Base-by-base conservation (phyloP, 1,140 invertebrate species). In the Zaprionus lachaisei region DNA sequence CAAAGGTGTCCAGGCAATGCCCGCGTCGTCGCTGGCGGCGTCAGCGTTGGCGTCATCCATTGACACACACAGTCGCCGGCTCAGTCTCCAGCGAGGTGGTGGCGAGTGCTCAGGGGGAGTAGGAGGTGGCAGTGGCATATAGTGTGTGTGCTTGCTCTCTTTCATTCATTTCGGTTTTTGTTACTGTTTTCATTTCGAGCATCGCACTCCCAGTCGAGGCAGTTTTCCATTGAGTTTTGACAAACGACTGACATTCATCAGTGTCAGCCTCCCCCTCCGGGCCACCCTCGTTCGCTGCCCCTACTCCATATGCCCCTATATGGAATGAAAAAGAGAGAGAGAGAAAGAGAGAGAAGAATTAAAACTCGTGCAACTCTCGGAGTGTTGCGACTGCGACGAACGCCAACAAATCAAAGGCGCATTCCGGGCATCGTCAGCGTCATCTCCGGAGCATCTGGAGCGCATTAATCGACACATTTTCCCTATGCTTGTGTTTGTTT, bases 161-260 rank as follows among this genome's bases (percentile, higher is more conserved):
- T 58, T 58, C 37, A 61, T 84, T 79, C 61, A 85, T 70, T 85
- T 56, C n/a, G 26, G 22, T 73, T 71, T 78, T 49, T 65, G 51
- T 57, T 54, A 41, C 24, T 12, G 54, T 56, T 56, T 51, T 51
- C 47, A 56, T 31, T 31, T 56, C 0, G 54, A 24, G 54, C 26
- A 54, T 54, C 24, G 12, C 51, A 24, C 22, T 26, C 26, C 31
- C 66, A 76, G 17, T 57, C 72, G 61, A 76, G 74, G 78, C 84
- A 83, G 77, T 87, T 89, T 87, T 76, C 78, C 85, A 90, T 82
- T 78, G 84, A 82, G 84, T 87, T 89, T 90, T 89, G 85, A 89
- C 85, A 89, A 89, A 89, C 85, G 85, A 89, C 85, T 89, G 85
- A 89, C 86, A 89, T 89, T 90, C 85, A 89, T 89, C 85, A 89